A percentile compares a stretch with the other conserved stretches of the same genome.
phyloP scores from a whole-genome alignment of 2,113 vertebrate genomes.

The Taurulus bubalis region DNA sequence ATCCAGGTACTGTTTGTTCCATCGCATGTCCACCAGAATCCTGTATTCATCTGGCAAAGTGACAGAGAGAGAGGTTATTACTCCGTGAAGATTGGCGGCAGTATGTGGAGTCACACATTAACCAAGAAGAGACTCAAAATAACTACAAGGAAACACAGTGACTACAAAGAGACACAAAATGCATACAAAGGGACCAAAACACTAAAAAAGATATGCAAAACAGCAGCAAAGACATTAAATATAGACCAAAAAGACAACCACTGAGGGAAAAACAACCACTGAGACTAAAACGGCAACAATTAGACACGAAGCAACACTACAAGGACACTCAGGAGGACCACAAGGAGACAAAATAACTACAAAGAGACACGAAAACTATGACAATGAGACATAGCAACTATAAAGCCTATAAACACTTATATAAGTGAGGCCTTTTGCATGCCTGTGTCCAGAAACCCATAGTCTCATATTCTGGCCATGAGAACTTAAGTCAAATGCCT shows the following conservation, averaged over 20 bases:
- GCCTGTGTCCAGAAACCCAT: neutral
- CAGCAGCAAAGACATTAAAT: neutral
- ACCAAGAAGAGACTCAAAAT: neutral
- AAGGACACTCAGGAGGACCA: no score
- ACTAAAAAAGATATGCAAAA: neutral
- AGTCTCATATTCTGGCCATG: no score
- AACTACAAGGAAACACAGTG: neutral
- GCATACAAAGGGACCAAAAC: neutral
- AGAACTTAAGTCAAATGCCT: no score
- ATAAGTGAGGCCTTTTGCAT: neutral
- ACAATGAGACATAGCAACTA: neutral
- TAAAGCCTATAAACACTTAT: no score
- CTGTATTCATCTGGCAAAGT: conserved; percentile 88
- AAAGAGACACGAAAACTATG: neutral
- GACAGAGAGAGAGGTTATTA: neutral
- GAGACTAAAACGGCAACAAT: no score
- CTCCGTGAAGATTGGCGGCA: neutral
- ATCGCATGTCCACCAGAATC: conserved; percentile 93
- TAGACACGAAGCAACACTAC: no score
- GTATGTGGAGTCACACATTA: neutral
- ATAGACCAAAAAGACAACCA: no score
- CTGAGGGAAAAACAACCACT: no score
- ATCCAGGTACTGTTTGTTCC: conserved; percentile 96
- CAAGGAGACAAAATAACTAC: neutral
- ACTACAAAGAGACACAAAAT: neutral